Evolutionary conservation across 92 coral and sea anemone genomes (phyloP), one percentile per base, ranked within the genome.

Genomic region (Parazoanthus atlanticus): DNA sequence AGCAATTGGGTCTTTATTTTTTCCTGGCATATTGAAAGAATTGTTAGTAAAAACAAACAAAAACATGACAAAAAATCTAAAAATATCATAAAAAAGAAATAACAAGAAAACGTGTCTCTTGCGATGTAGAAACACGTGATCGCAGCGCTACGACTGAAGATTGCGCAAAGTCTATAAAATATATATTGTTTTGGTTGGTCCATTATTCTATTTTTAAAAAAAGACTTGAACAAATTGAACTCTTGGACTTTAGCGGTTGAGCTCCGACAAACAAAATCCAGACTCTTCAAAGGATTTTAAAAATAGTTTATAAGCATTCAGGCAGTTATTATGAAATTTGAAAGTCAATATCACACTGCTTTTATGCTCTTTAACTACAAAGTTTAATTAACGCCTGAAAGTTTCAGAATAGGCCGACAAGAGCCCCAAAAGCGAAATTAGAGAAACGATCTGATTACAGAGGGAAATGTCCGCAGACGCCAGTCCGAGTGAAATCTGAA

Each of bases 351-450:
- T n/a, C 78, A 74, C 28, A 2, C 30, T 6, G 30, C 25, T 33
- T 36, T 74, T 36, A 36, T 36, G 13, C 16, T 36, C 43, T 74
- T 74, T 36, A 32, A 74, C 21, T 19, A 74, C 28, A 34, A 74
- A 74, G 79, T 74, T 34, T 74, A 74, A 74, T 74, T 33, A 19
- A 74, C 79, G 5, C 49, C 34, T 74, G 43, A 74, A 33, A 74
- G 8, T 74, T 36, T 25, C 28, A 19, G 46, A 33, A 74, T 41
- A 74, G 34, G 13, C 78, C 41, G 8, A 73, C 78, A 61, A 61
- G 19, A 73, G 41, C 25, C 25, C 16, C 46, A 34, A 36, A 31
- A 31, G 25, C 46, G 46, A 31, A 72, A 29, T 31, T 72, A 17
- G 5, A 15, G 25, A 17, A 56, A 56, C 2, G 21, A 56, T 56